phyloP scores from a whole-genome alignment of 2,888 invertebrate species.

The Ferdinandea cuprea region DNA sequence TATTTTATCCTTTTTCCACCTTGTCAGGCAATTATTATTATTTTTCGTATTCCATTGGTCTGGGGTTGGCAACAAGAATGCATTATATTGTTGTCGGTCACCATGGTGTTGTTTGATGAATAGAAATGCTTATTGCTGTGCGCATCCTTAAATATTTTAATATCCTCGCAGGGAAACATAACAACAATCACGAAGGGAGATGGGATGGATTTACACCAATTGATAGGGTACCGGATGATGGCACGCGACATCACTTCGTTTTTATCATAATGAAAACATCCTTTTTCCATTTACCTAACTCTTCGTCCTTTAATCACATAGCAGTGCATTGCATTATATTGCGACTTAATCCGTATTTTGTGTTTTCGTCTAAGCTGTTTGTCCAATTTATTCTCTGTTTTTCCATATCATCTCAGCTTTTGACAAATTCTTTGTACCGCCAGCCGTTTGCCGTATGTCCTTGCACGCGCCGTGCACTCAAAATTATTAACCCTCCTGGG shows the following conservation, averaged over 20 bases:
- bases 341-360: not conserved
- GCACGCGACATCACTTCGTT: conserved; percentile 56
- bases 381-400: conserved; percentile 45
- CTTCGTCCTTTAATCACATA: conserved; percentile 40
- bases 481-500: conserved; percentile 27
- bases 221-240: conserved; percentile 28
- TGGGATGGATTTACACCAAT: conserved; percentile 1
- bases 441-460: conserved; percentile 59
- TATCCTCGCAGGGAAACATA: conserved; percentile 46
- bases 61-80: conserved; percentile 7
- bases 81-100: conserved; percentile 27
- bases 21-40: conserved; percentile 24
- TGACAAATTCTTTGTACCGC: conserved; percentile 59
- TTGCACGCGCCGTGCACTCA: conserved; percentile 37
- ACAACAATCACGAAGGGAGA: conserved; percentile 27
- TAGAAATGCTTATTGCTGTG: conserved; percentile 57
- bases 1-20: conserved; percentile 22
- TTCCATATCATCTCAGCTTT: conserved; percentile 57
- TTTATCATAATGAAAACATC: conserved; percentile 61
- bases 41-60: too few relatives aligned
- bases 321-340: conserved; percentile 38
- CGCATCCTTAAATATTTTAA: conserved; percentile 59
- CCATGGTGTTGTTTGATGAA: conserved; percentile 22
- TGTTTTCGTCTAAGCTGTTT: conserved; percentile 51
- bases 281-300: conserved; percentile 61